A percentile compares a stretch with the other conserved stretches of the same genome.
Conservation (phyloP, 2,888 invertebrate genomes). For the Troides oblongomaculatus region DNA sequence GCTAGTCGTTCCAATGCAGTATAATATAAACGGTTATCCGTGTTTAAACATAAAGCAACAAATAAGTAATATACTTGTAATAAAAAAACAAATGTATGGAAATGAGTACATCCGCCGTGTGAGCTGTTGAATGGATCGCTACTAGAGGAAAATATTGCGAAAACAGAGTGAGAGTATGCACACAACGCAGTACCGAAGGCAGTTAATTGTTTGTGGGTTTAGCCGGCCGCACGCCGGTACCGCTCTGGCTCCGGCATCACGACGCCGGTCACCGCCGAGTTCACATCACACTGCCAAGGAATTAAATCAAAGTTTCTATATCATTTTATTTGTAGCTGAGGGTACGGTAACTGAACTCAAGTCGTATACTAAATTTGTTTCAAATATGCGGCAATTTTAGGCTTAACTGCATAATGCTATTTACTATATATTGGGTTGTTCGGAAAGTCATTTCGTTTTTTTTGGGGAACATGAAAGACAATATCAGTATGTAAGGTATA, state of each 20-base stretch:
- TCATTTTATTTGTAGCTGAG: conserved; percentile 4
- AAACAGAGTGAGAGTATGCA: conserved; percentile 32
- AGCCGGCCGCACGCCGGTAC: conserved; percentile 41
- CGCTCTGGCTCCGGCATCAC: conserved; percentile 15
- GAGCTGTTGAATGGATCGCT: not conserved
- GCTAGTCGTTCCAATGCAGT: no score
- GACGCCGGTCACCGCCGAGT: conserved; percentile 14
- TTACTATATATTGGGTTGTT: no score
- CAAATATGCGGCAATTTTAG: not conserved
- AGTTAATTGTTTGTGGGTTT: conserved; percentile 56
- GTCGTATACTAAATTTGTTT: not conserved
- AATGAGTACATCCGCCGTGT: no score
- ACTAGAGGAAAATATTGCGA: conserved; percentile 8
- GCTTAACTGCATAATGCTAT: no score
- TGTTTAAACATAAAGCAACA: no score
- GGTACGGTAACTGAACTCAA: not conserved
- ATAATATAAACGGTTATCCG: no score
- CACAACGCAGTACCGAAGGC: conserved; percentile 42
- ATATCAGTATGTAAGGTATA: no score
- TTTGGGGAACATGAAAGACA: no score
- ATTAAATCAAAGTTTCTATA: conserved; percentile 9
- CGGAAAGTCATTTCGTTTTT: no score
- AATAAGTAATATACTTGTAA: no score
- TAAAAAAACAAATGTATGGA: no score
- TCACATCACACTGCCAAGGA: conserved; percentile 8